These are phyloP conservation scores for Tiliacea citrago DNA, from an alignment of 2,888 invertebrate species.

Conservation along the genomic window DNA sequence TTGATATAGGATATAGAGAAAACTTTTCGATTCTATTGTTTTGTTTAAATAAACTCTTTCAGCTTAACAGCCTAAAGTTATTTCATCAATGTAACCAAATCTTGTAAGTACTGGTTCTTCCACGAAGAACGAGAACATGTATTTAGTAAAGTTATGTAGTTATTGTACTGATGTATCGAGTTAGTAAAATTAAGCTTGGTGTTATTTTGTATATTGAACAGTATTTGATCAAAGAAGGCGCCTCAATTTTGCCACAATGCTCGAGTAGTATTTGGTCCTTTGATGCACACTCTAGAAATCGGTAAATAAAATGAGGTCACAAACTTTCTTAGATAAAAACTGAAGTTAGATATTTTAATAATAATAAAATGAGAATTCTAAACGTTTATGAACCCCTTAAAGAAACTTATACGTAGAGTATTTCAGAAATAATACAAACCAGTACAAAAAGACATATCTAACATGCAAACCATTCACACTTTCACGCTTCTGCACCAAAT, in stretches of 20 bases:
- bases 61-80: not conserved
- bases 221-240: too few relatives aligned
- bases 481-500: constrained; percentile 57
- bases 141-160: too few relatives aligned
- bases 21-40: not conserved
- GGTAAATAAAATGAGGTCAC: too few relatives aligned
- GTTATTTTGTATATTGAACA: too few relatives aligned
- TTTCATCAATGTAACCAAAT: not conserved
- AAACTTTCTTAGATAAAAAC: not conserved
- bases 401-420: not conserved
- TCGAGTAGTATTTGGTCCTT: too few relatives aligned
- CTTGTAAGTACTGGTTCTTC: not conserved
- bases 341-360: not conserved
- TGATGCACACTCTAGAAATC: not conserved
- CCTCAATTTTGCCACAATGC: too few relatives aligned
- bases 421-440: not conserved
- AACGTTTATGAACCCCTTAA: not conserved
- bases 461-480: constrained; percentile 44
- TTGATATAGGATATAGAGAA: not conserved
- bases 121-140: not conserved
- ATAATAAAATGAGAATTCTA: not conserved
- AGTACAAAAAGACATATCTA: constrained; percentile 8
- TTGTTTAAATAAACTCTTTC: not conserved
- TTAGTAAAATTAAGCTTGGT: too few relatives aligned
- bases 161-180: too few relatives aligned